Base-by-base conservation (phyloP, 2,113 vertebrate genomes). In the Tor tambroides region DNA sequence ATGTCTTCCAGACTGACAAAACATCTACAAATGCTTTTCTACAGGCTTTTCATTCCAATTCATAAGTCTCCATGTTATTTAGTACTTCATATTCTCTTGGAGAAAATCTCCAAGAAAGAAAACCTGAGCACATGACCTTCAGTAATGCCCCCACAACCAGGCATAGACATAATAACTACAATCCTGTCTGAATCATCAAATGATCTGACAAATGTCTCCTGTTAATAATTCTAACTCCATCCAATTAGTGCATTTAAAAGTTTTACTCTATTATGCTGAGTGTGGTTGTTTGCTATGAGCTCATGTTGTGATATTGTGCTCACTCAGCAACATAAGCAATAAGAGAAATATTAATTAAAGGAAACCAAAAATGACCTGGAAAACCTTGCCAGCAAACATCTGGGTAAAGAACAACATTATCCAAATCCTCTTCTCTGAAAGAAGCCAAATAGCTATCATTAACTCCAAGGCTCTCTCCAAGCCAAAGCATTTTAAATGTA, bases 341-440 rank as follows among this genome's bases (percentile, higher is more conserved):
- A 17, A 49, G 74, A 26, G 41, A 76, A 46, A 76, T 76, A 28
- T 46, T 46, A 4, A 17, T 15, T 46, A 28, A 49, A 49, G 41
- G 38, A 76, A 76, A 46, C 11, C 74, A 76, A 17, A 26, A 65
- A 46, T 28, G 56, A 65, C 79, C 59, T 28, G 78, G 17, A 43
- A 65, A 81, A 41, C 30, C 78, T 30, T 5, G 21, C 6, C 51
- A 28, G 79, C 59, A 19, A 49, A 67, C 41, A 82, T 82, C 80
- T 51, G 63, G 41, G 19, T 14, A 23, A 1, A 67, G 43, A 46
- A 17, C 4, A 67, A 81, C 21, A 51, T 32, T 19, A 78, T 63
- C 32, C 59, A 63, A 41, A 81, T 63, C 56, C 59, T 61, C 79
- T 81, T 81, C 12, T 49, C 49, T 54, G 28, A 26, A 41, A 74